Conservation (phyloP, 2,888 invertebrate species). For the Heliconius cydno region DNA sequence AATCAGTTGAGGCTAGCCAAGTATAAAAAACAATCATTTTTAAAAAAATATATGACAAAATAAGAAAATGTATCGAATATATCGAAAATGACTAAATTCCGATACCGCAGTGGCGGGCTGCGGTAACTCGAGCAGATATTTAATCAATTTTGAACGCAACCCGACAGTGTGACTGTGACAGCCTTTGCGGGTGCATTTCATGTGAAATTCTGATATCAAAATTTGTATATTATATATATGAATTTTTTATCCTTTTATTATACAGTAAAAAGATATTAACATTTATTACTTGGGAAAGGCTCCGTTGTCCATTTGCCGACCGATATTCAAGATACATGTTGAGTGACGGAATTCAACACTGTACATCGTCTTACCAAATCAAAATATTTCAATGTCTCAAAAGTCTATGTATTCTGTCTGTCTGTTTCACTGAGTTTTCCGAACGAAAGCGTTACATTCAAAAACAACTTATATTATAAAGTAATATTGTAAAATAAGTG, state of each 20-base stretch:
- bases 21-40: not conserved
- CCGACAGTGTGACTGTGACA: slow-evolving; percentile 3
- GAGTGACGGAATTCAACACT: no score
- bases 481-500: no score
- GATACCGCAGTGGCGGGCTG: slow-evolving; percentile 3
- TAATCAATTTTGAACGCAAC: slow-evolving; percentile 28
- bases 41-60: not conserved
- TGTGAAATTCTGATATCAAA: not conserved
- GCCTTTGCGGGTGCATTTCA: slow-evolving; percentile 20
- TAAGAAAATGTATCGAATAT: slow-evolving; percentile 2
- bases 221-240: not conserved
- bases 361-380: no score
- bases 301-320: no score
- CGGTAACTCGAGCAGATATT: slow-evolving; percentile 10
- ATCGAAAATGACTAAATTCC: slow-evolving; percentile 21
- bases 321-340: no score
- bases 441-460: no score
- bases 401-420: no score
- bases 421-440: no score
- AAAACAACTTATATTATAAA: no score
- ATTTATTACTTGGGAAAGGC: no score
- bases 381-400: no score
- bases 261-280: not conserved
- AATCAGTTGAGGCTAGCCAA: not conserved
- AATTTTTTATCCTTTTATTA: no score